A percentile compares a stretch with the other conserved stretches of the same genome.
These are phyloP conservation scores for Harpagifer antarcticus DNA, from an alignment of 2,797 vertebrate genomes.

Conservation along the genomic window DNA sequence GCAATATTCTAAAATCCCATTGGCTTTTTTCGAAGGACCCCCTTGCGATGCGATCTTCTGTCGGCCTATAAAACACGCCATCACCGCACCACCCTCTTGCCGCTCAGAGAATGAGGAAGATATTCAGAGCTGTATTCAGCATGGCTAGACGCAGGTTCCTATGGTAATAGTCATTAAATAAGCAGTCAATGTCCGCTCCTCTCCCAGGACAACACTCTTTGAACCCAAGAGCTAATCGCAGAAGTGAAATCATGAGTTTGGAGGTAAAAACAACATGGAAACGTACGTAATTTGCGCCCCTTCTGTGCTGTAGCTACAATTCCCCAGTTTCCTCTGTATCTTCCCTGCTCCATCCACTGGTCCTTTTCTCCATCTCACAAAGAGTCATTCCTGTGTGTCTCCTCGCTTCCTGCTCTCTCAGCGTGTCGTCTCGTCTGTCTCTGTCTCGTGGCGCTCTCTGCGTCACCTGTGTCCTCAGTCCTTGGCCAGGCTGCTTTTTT, in stretches of 20 bases:
- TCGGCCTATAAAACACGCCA: too few relatives aligned
- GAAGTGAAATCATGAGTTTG: conserved; percentile 12
- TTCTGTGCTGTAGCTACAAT: conserved; percentile 25
- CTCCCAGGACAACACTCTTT: conserved; percentile 37
- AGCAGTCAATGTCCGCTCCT: conserved; percentile 39
- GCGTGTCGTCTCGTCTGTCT: conserved; percentile 56
- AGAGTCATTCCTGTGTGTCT: conserved; percentile 44
- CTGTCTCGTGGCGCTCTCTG: conserved; percentile 43
- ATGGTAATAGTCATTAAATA: conserved; percentile 47
- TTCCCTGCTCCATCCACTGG: conserved; percentile 52
- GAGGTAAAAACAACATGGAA: conserved; percentile 4
- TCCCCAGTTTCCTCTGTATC: conserved; percentile 47
- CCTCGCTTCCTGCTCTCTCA: conserved; percentile 39
- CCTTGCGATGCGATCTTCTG: too few relatives aligned
- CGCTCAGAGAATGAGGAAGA: conserved; percentile 31
- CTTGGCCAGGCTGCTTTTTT: conserved; percentile 27
- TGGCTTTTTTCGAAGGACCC: too few relatives aligned
- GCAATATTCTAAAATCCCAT: too few relatives aligned
- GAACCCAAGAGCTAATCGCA: conserved; percentile 25
- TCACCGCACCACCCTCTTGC: conserved; percentile 15
- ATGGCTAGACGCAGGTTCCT: conserved; percentile 46
- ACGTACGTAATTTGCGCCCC: conserved; percentile 25
- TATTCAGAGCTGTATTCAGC: conserved; percentile 39
- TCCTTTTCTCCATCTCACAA: conserved; percentile 58
- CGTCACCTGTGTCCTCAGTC: conserved; percentile 56